Base-by-base conservation (phyloP, 2,797 vertebrate genomes). In the Varecia variegata region DNA sequence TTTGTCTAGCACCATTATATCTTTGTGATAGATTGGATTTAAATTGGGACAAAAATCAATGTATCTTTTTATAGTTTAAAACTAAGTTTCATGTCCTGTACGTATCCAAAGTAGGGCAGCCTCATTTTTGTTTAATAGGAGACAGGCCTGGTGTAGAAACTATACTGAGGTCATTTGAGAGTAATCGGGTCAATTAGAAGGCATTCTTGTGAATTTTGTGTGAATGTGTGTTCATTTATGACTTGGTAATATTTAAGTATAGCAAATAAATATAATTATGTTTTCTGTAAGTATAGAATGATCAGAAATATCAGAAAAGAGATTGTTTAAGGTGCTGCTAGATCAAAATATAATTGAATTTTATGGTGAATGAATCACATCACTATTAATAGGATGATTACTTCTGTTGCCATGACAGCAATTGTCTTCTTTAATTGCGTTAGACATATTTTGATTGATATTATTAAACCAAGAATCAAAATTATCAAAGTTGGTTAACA, bases 1-100 rank as follows among this genome's bases (percentile, higher is more conserved):
- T 94, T 90, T 96, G 52, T 92, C 47, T 67, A 35, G 47, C 40
- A 89, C 23, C 20, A 1, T 95, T 85, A 45, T 88, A 76, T 35
- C 73, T 94, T 82, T 89, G 15, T 95, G 74, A 95, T 90, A 58
- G 32, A 86, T 68, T 62, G 15, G 32, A 95, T 93, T 97, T 91
- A 93, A 95, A 95, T 96, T 96, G 93, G 94, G 82, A 86, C 77
- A 85, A 40, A 94, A 95, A 89, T 68, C 54, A 88, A 68, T 5
- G 1, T 77, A 58, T 88, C 95, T 96, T 97, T 96, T 97, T 94
- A 86, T 96, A 97, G 84, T 88, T 97, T 95, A 90, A 97, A 96
- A 83, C 82, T n/a, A 97, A 93, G 13, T 58, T 91, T 93, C 52
- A 52, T 93, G 95, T 96, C 70, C 85, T 98, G 68, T 91, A 65